A percentile compares a stretch with the other conserved stretches of the same genome.
These are phyloP conservation scores for Yponomeuta malinellus DNA, from an alignment of 2,888 invertebrate genomes.

Conservation along the genomic window DNA sequence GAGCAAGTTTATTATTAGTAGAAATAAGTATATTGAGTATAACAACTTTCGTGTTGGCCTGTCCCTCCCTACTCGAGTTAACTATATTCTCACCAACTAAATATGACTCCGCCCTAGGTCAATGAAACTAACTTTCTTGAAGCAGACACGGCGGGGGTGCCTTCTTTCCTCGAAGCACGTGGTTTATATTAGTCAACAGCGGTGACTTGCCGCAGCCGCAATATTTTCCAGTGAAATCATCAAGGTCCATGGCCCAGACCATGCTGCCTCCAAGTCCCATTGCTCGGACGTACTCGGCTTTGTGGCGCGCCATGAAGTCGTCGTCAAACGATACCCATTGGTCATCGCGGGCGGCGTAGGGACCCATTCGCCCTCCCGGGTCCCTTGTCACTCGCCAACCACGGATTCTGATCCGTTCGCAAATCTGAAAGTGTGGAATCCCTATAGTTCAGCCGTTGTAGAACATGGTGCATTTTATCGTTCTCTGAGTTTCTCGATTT, in stretches of 20 bases:
- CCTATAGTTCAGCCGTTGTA: too few relatives aligned
- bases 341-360: constrained; percentile 87
- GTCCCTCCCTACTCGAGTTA: too few relatives aligned
- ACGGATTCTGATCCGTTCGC: constrained; percentile 82
- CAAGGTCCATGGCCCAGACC: constrained; percentile 93
- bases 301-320: constrained; percentile 86
- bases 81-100: too few relatives aligned
- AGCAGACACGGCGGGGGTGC: constrained; percentile 74
- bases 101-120: too few relatives aligned
- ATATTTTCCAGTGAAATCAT: constrained; percentile 85
- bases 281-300: constrained; percentile 86
- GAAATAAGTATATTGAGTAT: too few relatives aligned
- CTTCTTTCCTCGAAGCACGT: constrained; percentile 82
- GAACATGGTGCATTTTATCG: too few relatives aligned
- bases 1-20: too few relatives aligned
- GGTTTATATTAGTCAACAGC: constrained; percentile 85
- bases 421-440: constrained; percentile 76
- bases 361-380: constrained; percentile 88
- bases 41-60: too few relatives aligned
- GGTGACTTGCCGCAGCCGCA: constrained; percentile 91
- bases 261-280: constrained; percentile 90
- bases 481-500: too few relatives aligned
- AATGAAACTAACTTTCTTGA: constrained; percentile 50
- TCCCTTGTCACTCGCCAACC: constrained; percentile 89
- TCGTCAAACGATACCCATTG: constrained; percentile 98